These are phyloP conservation scores for Heterodera carotae DNA, from an alignment of 1,140 invertebrate species.

Conservation along the genomic window DNA sequence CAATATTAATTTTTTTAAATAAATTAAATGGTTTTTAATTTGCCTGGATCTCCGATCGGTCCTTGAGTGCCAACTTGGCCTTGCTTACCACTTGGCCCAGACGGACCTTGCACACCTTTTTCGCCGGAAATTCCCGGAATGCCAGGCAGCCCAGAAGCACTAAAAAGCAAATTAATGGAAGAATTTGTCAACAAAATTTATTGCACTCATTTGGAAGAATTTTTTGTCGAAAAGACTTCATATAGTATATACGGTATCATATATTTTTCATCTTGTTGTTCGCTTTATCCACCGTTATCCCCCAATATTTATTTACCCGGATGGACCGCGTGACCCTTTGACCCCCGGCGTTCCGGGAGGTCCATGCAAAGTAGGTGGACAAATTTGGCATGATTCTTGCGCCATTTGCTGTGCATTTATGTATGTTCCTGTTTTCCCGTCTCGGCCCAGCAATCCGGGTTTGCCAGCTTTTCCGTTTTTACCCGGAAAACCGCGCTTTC, in stretches of 20 bases:
- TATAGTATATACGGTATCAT: background rate
- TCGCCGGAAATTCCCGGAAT: slow-evolving; percentile 16
- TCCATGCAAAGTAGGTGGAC: slow-evolving; percentile 27
- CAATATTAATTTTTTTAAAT: background rate
- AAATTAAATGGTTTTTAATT: background rate
- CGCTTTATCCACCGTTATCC: no score
- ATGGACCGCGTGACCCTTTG: slow-evolving; percentile 15
- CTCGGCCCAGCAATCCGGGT: slow-evolving; percentile 6
- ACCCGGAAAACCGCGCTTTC: background rate
- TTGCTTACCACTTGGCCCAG: background rate
- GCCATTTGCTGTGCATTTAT: slow-evolving; percentile 20
- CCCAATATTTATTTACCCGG: slow-evolving; percentile 8
- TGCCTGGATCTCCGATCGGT: slow-evolving; percentile 17
- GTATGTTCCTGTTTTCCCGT: slow-evolving; percentile 29
- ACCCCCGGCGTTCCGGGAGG: slow-evolving; percentile 27
- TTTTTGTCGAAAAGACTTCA: no score
- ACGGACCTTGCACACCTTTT: slow-evolving; percentile 1
- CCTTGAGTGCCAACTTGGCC: background rate
- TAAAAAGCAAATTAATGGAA: slow-evolving; percentile 10
- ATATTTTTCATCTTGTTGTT: no score
- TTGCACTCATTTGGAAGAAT: no score
- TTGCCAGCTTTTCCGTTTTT: background rate
- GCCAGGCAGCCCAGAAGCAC: slow-evolving; percentile 19
- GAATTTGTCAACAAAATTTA: no score
- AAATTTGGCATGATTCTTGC: slow-evolving; percentile 33